A percentile compares a stretch with the other conserved stretches of the same genome.
Evolutionary conservation across 2,113 vertebrate genomes (phyloP).

Genomic region (Tachuris rubrigastra): DNA sequence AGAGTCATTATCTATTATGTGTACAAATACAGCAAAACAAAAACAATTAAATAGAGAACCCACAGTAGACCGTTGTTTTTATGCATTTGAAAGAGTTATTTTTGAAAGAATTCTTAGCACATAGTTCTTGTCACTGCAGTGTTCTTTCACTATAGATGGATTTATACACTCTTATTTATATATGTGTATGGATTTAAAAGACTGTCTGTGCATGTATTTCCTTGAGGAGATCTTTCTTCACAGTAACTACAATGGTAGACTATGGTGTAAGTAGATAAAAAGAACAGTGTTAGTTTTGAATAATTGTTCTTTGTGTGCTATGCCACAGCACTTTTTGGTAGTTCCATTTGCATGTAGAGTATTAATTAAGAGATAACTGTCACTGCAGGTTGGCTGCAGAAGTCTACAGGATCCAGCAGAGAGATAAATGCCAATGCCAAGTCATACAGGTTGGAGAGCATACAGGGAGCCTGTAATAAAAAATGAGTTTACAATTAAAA

Average conservation of each 20-base stretch:
- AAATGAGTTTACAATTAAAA: constrained; percentile 72
- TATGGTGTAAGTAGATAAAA: constrained; percentile 51
- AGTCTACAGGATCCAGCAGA: constrained; percentile 74
- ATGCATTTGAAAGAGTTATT: constrained; percentile 10
- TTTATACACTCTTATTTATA: background rate
- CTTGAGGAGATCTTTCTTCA: constrained; percentile 48
- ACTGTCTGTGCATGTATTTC: constrained; percentile 7
- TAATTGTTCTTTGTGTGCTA: constrained; percentile 53
- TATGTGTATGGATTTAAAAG: background rate
- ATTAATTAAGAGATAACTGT: constrained; percentile 85
- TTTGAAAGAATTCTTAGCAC: background rate
- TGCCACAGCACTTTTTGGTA: constrained; percentile 44
- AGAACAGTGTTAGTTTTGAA: constrained; percentile 47
- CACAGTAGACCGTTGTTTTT: background rate
- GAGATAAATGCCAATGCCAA: constrained; percentile 74
- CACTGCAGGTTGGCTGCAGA: constrained; percentile 78
- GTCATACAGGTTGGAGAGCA: constrained; percentile 67
- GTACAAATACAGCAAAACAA: background rate
- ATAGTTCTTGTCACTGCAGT: background rate
- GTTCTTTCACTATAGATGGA: background rate
- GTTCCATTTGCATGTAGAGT: constrained; percentile 71
- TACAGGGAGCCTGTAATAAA: constrained; percentile 64
- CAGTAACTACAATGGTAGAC: background rate
- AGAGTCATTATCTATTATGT: background rate
- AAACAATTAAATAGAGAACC: background rate